A percentile compares a stretch with the other conserved stretches of the same genome.
These are phyloP conservation scores for Sycophaga agraensis DNA, from an alignment of 1,140 invertebrate species.

Conservation along the genomic window DNA sequence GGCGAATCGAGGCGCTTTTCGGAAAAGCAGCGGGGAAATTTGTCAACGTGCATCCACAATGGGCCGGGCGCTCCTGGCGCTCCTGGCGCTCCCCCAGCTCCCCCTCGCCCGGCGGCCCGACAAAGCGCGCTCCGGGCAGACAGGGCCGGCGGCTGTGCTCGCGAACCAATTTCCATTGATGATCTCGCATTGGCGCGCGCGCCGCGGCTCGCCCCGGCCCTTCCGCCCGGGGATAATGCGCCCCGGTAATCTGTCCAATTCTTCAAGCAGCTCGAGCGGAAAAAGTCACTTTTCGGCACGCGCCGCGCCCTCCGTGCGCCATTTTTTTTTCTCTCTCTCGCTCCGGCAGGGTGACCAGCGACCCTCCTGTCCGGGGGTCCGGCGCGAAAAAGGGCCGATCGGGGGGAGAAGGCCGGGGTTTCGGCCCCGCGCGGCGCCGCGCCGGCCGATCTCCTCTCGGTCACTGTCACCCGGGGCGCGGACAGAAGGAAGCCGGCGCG, in stretches of 20 bases:
- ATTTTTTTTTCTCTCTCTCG: constrained; percentile 26
- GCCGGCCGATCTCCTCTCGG: constrained; percentile 3
- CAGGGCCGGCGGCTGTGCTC: constrained; percentile 1
- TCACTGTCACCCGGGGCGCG: constrained; percentile 17
- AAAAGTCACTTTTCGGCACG: constrained; percentile 40
- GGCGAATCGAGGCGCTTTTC: constrained; percentile 15
- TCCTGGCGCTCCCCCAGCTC: not conserved
- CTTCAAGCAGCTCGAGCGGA: constrained; percentile 48
- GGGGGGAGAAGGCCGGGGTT: not conserved
- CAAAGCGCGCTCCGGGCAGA: not conserved
- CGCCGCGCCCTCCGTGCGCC: constrained; percentile 33
- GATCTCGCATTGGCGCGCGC: too few species aligned
- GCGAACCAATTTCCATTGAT: constrained; percentile 30
- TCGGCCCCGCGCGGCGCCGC: not conserved
- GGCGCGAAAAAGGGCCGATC: not conserved
- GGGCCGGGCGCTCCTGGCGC: not conserved
- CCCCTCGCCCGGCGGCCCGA: not conserved
- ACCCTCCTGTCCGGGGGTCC: too few species aligned
- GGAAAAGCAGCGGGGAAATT: constrained; percentile 20
- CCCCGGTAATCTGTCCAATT: constrained; percentile 54
- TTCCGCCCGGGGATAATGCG: constrained; percentile 19
- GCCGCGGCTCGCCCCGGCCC: not conserved
- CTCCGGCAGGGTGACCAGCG: not conserved
- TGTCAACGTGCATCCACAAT: constrained; percentile 23
- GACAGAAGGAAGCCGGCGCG: not conserved